Percentiles rank a stretch among this genome's conserved stretches.
Conservation (phyloP, 2,113 vertebrate species). For the Hemicordylus capensis region DNA sequence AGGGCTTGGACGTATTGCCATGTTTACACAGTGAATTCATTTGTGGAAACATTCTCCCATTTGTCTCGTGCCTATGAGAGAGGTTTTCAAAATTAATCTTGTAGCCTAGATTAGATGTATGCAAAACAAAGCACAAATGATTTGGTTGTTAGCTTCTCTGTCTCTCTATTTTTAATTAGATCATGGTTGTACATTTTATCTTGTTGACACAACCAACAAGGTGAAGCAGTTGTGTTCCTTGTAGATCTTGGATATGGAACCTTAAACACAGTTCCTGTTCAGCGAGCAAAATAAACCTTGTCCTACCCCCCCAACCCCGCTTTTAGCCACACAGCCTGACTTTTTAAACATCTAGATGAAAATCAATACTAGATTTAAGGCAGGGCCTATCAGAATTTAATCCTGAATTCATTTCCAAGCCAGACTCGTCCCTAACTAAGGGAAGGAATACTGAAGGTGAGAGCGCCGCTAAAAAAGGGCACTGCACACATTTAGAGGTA, state of each 20-base stretch:
- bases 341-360: neutral
- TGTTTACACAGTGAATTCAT: neutral
- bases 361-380: neutral
- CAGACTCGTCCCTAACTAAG: neutral
- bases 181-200: conserved; percentile 32
- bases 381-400: neutral
- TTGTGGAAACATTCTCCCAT: neutral
- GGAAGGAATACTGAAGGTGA: neutral
- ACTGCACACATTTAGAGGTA: neutral
- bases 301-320: conserved; percentile 31
- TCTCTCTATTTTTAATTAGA: neutral
- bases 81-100: neutral
- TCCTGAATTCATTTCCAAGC: neutral
- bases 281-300: conserved; percentile 35
- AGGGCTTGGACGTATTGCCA: neutral
- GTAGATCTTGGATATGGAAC: neutral
- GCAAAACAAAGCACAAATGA: conserved; percentile 15
- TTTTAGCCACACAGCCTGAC: conserved; percentile 8
- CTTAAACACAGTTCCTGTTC: conserved; percentile 20
- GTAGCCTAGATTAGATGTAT: conserved; percentile 5
- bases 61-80: neutral
- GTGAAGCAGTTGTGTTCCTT: conserved; percentile 23
- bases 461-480: neutral
- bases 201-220: conserved; percentile 7
- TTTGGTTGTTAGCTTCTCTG: conserved; percentile 3